Percentiles rank a stretch among this genome's conserved stretches.
Evolutionary conservation across 2,888 invertebrate genomes (phyloP).

Genomic region (Elysia crispata): DNA sequence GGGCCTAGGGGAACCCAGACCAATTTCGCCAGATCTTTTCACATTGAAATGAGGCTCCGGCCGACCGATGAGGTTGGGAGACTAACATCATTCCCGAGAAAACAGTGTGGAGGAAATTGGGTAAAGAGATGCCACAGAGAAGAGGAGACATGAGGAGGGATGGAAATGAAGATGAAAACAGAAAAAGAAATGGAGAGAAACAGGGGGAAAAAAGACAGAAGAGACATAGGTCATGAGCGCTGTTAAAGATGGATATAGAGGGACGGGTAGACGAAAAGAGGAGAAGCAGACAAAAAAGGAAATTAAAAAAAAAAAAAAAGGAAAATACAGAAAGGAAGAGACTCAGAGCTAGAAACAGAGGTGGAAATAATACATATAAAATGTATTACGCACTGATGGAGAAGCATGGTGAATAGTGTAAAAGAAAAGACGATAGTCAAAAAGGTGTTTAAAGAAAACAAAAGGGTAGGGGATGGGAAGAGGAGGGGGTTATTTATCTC

Average conservation of each 20-base stretch:
- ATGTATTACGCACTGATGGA: too few species aligned
- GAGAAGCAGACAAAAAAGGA: neutral
- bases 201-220: neutral
- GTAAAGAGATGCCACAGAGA: neutral
- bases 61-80: conserved; percentile 39
- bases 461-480: neutral
- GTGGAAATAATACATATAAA: too few species aligned
- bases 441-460: neutral
- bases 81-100: conserved; percentile 18
- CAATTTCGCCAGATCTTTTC: conserved; percentile 44
- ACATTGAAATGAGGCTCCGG: conserved; percentile 45
- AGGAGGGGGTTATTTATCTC: neutral
- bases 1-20: conserved; percentile 34
- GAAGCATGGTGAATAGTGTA: neutral
- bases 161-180: too few species aligned
- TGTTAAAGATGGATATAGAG: neutral
- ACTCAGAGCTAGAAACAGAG: too few species aligned
- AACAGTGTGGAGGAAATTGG: neutral
- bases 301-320: neutral
- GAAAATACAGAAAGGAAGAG: neutral
- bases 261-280: too few species aligned
- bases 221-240: too few species aligned
- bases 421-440: neutral
- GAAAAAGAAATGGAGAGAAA: neutral
- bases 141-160: neutral